Conservation (phyloP, 2,797 vertebrate species). For the Vireo griseus region DNA sequence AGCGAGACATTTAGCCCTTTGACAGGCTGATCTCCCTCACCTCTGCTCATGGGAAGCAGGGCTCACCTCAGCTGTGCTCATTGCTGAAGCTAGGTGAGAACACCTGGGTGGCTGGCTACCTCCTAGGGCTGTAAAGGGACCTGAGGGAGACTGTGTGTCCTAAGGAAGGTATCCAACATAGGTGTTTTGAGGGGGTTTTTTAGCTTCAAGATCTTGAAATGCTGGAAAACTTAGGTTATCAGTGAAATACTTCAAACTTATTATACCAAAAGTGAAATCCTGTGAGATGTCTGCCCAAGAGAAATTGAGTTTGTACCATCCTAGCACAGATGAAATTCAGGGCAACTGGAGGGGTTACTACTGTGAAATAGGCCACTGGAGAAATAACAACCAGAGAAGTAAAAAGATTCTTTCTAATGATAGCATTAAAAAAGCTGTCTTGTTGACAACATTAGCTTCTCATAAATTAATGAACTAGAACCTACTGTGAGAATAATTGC, state of each 20-base stretch:
- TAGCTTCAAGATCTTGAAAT: neutral
- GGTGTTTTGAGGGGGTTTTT: neutral
- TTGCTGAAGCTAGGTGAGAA: neutral
- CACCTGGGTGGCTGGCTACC: neutral
- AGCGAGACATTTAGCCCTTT: neutral
- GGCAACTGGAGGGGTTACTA: neutral
- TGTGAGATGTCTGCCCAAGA: neutral
- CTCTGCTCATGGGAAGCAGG: neutral
- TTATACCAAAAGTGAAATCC: neutral
- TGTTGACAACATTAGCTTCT: neutral
- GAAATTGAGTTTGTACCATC: neutral
- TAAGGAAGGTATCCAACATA: rapidly evolving
- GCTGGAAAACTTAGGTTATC: neutral
- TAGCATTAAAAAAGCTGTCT: neutral
- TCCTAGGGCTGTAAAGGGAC: neutral
- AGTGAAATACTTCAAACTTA: neutral
- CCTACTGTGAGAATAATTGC: conserved; percentile 23
- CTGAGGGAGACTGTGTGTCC: neutral
- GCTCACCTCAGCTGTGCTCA: neutral
- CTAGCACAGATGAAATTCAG: neutral
- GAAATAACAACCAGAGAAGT: neutral
- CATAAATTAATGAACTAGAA: conserved; percentile 25
- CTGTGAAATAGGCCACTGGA: neutral
- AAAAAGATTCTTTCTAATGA: conserved; percentile 12
- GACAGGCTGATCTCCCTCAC: neutral